Conservation (phyloP, 2,888 invertebrate species). For the Drosophila testacea region DNA sequence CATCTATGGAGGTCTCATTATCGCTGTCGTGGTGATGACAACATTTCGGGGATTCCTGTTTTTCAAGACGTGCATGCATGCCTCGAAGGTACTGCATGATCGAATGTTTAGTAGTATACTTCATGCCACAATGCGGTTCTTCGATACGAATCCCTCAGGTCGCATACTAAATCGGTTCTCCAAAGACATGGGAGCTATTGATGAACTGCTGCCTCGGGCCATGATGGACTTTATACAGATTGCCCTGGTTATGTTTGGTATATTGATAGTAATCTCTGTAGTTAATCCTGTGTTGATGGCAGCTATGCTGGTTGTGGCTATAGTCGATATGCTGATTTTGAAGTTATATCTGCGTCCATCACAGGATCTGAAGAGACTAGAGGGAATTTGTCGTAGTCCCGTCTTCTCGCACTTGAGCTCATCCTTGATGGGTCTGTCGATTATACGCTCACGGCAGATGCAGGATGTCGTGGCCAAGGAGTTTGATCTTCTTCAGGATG, state of each 20-base stretch:
- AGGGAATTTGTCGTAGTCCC: conserved; percentile 92
- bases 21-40: conserved; percentile 85
- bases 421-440: conserved; percentile 93
- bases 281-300: conserved; percentile 89
- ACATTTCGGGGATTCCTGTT: conserved; percentile 88
- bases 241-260: conserved; percentile 89
- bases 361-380: conserved; percentile 90
- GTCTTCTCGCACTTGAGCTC: conserved; percentile 96
- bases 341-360: conserved; percentile 90
- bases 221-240: conserved; percentile 87
- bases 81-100: conserved; percentile 92
- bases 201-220: conserved; percentile 86
- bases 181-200: conserved; percentile 89
- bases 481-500: conserved; percentile 90
- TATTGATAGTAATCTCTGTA: conserved; percentile 89
- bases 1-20: conserved; percentile 83
- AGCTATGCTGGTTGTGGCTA: conserved; percentile 88
- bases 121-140: conserved; percentile 92
- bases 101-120: conserved; percentile 93
- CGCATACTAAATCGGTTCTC: conserved; percentile 91
- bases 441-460: conserved; percentile 92
- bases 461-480: conserved; percentile 90
- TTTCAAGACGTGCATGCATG: conserved; percentile 91
- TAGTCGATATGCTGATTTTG: conserved; percentile 88
- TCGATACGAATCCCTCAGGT: conserved; percentile 93